Evolutionary conservation across 2,888 invertebrate genomes (phyloP).

Genomic region (Sesia apiformis): DNA sequence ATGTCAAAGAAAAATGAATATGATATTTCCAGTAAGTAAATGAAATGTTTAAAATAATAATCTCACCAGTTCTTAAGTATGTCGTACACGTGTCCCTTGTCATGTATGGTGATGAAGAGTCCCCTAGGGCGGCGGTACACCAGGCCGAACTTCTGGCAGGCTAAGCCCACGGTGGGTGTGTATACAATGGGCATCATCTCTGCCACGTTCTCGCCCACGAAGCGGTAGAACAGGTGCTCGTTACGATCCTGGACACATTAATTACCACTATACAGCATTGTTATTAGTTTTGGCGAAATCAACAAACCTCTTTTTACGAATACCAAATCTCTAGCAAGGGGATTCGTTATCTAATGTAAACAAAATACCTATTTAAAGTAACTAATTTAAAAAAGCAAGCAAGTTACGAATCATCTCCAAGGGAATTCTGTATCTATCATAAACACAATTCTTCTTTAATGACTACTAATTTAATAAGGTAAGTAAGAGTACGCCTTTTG

Average conservation of each 20-base stretch:
- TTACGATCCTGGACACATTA: constrained; percentile 85
- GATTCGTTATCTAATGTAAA: not conserved
- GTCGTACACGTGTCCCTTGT: constrained; percentile 95
- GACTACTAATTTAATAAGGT: too few species aligned
- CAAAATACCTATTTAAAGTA: not conserved
- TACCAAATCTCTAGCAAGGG: too few species aligned
- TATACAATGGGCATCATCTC: constrained; percentile 99
- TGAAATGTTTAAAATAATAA: too few species aligned
- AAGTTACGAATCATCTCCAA: too few species aligned
- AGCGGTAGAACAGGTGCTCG: constrained; percentile 95
- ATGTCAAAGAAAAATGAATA: too few species aligned
- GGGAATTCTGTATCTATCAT: too few species aligned
- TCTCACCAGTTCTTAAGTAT: constrained; percentile 93
- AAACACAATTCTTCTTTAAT: too few species aligned
- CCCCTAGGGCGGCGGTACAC: constrained; percentile 94
- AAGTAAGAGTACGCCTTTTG: too few species aligned
- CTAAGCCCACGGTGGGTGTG: constrained; percentile 97
- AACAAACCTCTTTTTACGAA: too few species aligned
- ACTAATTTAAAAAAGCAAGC: too few species aligned
- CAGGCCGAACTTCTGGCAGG: constrained; percentile 97
- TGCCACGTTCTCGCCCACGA: constrained; percentile 89
- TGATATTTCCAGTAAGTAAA: too few species aligned
- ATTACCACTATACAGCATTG: not conserved
- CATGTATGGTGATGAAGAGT: constrained; percentile 96
- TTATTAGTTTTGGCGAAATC: too few species aligned